These are phyloP conservation scores for Tetanocera ferruginea DNA, from an alignment of 2,888 invertebrate species.

Conservation along the genomic window DNA sequence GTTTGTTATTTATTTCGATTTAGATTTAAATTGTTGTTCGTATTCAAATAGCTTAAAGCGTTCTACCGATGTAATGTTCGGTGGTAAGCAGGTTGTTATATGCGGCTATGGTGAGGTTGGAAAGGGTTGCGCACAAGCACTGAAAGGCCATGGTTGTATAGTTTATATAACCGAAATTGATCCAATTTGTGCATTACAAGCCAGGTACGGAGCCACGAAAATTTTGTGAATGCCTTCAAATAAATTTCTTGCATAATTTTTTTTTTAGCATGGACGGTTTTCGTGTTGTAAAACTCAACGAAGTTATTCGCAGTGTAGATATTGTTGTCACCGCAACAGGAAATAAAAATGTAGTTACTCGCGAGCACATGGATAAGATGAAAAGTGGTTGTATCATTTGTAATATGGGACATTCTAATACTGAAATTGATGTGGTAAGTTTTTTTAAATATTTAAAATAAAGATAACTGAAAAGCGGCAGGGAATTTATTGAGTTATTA, in stretches of 20 bases:
- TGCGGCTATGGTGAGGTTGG: constrained; percentile 98
- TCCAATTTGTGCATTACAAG: constrained; percentile 97
- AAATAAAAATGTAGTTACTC: constrained; percentile 95
- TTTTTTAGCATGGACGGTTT: constrained; percentile 87
- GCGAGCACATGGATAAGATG: constrained; percentile 97
- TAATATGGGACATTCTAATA: constrained; percentile 98
- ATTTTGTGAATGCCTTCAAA: constrained; percentile 22
- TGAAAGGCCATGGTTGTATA: constrained; percentile 94
- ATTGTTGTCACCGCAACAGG: constrained; percentile 98
- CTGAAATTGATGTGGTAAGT: constrained; percentile 86
- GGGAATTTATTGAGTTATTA: no score
- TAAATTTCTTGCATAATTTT: not conserved
- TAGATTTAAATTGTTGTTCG: constrained; percentile 31
- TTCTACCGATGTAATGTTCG: constrained; percentile 91
- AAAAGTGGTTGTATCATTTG: constrained; percentile 95
- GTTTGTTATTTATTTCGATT: constrained; percentile 6
- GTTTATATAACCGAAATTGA: constrained; percentile 93
- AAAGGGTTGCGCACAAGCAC: constrained; percentile 95
- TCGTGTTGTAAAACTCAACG: constrained; percentile 93
- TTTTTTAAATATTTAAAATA: not conserved
- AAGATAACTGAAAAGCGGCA: no score
- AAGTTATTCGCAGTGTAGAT: constrained; percentile 93
- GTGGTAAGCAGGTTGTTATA: constrained; percentile 95
- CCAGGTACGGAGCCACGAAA: constrained; percentile 74
- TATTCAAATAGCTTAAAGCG: constrained; percentile 71